A percentile compares a stretch with the other conserved stretches of the same genome.
phyloP scores from a whole-genome alignment of 2,113 vertebrate species.

The Muntiacus muntjak region DNA sequence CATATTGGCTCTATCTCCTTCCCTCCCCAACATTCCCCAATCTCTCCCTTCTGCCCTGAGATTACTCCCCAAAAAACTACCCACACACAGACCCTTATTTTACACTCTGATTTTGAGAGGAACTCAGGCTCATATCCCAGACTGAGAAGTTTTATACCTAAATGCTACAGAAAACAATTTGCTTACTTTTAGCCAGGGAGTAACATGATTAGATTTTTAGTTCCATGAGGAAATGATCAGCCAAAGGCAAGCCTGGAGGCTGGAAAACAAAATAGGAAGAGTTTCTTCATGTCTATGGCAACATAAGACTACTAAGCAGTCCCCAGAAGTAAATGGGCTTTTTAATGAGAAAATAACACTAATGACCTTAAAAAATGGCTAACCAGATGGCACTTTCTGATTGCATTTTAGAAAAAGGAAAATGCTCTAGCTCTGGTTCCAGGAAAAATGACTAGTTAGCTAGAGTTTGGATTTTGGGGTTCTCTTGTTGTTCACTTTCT shows the following conservation, averaged over 20 bases:
- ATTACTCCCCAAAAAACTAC: not conserved
- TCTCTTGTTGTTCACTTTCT: not conserved
- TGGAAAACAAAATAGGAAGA: not conserved
- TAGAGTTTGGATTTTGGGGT: not conserved
- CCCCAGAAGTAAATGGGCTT: constrained; percentile 7
- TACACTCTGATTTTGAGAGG: not conserved
- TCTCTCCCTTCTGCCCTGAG: not conserved
- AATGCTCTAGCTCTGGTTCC: not conserved
- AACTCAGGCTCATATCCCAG: not conserved
- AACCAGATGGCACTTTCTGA: constrained; percentile 26
- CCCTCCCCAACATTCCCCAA: not conserved
- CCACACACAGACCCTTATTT: not conserved
- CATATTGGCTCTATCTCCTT: not conserved
- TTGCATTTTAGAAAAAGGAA: constrained; percentile 19
- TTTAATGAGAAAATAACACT: constrained; percentile 56
- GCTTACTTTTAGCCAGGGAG: not conserved
- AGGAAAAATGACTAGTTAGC: not conserved
- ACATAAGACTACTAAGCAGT: not conserved
- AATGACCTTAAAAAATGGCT: constrained; percentile 10
- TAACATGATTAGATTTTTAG: not conserved
- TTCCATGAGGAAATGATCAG: not conserved
- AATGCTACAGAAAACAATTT: not conserved
- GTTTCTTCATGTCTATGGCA: not conserved
- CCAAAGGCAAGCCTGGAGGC: not conserved
- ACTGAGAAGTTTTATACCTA: not conserved